Base-by-base conservation (phyloP, 64 coral and sea anemone species). In the Porites australiensis region DNA sequence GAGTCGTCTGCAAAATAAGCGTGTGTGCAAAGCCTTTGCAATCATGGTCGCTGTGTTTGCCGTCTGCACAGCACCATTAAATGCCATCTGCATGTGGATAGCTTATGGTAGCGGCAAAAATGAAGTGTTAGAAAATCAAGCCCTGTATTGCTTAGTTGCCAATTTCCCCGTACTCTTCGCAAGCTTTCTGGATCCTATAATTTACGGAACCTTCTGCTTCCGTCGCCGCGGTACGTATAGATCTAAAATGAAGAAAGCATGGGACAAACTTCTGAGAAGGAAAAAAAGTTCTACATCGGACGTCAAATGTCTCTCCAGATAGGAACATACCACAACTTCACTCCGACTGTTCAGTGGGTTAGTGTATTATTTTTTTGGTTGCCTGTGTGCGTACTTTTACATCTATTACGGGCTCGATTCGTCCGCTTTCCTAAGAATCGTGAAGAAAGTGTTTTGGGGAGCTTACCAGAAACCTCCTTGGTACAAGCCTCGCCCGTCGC, bases 111-210 rank as follows among this genome's bases (percentile, higher is more conserved):
- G 72, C 43, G 43, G 72, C 72, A 9, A 49, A 9, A 48, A 74
- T 14, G 45, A 74, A 74, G 8, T 45, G 3, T 13, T 49, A 48
- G 44, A 50, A 15, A 49, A 45, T 74, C 27, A 74, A 48, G 72
- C 72, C 3, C 2, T 74, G 2, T 49, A 13, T 47, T 74, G 43
- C 45, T 74, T 74, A 48, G 10, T 74, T 46, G 44, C 72, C 23
- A 74, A 74, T 14, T 74, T 74, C 14, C 72, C 72, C 2, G 22
- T 74, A 9, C 49, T 74, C 13, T 74, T 74, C 8, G 49, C 13
- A 14, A 74, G 72, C 8, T 74, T 74, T 15, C 72, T 74, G 13
- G 72, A 74, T 74, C 72, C 72, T 4, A 74, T 74, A 48, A 49
- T 74, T 74, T 74, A 74, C 72, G 72, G 72, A 48, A 49, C 72